A percentile compares a stretch with the other conserved stretches of the same genome.
These are phyloP conservation scores for Anthoptus insignis DNA, from an alignment of 2,888 invertebrate genomes.

Conservation along the genomic window DNA sequence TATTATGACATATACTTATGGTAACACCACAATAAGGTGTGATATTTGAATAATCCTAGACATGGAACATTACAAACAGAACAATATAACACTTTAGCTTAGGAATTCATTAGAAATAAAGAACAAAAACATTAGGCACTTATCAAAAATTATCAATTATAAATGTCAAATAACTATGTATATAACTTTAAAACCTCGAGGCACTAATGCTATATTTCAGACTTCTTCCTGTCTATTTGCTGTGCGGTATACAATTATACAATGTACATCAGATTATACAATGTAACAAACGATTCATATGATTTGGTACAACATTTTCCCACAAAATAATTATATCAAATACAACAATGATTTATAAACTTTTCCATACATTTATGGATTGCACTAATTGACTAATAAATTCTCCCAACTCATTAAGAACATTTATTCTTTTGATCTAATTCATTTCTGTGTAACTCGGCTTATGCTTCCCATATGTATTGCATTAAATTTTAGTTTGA, in stretches of 20 bases:
- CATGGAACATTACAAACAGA: conserved; percentile 21
- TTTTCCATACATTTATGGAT: conserved; percentile 29
- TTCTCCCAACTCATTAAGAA: conserved; percentile 30
- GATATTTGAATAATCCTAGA: conserved; percentile 12
- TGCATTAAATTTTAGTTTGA: neutral
- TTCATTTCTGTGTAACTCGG: conserved; percentile 11
- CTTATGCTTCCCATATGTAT: neutral
- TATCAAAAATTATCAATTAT: conserved; percentile 28
- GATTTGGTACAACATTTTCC: conserved; percentile 21
- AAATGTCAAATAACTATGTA: conserved; percentile 26
- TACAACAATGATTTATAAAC: conserved; percentile 27
- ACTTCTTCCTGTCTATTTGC: neutral
- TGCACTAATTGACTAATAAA: conserved; percentile 36
- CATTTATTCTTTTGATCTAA: conserved; percentile 6
- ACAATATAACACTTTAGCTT: conserved; percentile 19
- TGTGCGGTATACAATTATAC: too few relatives aligned
- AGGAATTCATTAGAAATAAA: conserved; percentile 24
- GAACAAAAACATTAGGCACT: conserved; percentile 34
- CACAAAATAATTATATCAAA: conserved; percentile 22
- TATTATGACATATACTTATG: conserved; percentile 14
- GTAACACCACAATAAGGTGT: conserved; percentile 26
- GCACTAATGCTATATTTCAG: conserved; percentile 25
- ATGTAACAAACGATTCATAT: conserved; percentile 10
- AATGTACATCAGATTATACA: neutral
- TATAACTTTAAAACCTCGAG: conserved; percentile 26